Evolutionary conservation across 2,113 vertebrate genomes (phyloP).

Genomic region (Cygnus atratus): DNA sequence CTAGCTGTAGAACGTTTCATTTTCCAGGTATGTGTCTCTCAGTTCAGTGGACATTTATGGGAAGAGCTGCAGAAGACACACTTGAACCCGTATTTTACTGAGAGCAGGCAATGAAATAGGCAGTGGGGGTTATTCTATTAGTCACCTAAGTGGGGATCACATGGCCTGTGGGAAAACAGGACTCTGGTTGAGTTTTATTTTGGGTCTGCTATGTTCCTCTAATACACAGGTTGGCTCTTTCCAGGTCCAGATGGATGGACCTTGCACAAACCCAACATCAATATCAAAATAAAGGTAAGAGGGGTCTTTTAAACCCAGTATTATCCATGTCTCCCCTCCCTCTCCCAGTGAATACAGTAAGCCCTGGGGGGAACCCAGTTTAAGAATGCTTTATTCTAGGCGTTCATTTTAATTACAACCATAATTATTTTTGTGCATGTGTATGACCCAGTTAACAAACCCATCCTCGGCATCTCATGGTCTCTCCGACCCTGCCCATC

Average conservation of each 20-base stretch:
- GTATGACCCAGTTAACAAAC: slow-evolving; percentile 65
- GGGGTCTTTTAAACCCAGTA: not conserved
- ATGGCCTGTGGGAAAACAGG: not conserved
- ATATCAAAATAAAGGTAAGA: slow-evolving; percentile 13
- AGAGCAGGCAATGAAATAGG: not conserved
- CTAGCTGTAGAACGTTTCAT: not conserved
- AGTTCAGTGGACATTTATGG: not conserved
- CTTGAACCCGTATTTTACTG: not conserved
- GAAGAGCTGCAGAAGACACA: not conserved
- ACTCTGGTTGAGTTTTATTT: not conserved
- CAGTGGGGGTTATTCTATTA: not conserved
- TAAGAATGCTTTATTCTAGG: slow-evolving; percentile 56
- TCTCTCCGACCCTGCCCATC: slow-evolving; percentile 13
- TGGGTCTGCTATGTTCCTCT: not conserved
- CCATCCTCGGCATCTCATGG: slow-evolving; percentile 7
- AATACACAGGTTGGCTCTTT: not conserved
- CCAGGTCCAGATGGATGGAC: not conserved
- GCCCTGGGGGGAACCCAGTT: not conserved
- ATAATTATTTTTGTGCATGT: slow-evolving; percentile 13
- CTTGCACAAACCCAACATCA: not conserved
- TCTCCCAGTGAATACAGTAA: not conserved
- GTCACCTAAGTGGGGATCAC: not conserved
- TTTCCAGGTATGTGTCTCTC: not conserved
- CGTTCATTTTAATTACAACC: slow-evolving; percentile 42
- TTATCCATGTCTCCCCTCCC: not conserved